phyloP scores from a whole-genome alignment of 1,140 invertebrate genomes.

The Galleria mellonella region DNA sequence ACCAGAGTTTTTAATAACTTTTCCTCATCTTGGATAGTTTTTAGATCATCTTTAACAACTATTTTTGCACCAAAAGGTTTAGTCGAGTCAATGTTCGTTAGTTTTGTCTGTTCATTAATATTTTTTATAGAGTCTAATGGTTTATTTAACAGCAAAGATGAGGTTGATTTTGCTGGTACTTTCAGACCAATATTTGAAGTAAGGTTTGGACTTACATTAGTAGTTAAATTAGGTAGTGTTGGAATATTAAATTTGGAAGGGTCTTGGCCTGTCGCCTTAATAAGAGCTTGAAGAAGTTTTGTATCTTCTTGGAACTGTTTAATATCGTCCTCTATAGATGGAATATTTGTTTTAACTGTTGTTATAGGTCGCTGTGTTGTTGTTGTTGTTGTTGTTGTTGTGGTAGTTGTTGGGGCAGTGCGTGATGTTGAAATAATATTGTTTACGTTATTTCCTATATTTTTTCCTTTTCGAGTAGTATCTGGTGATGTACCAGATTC shows the following conservation, averaged over 20 bases:
- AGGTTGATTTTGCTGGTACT: slow-evolving; percentile 44
- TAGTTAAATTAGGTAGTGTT: slow-evolving; percentile 36
- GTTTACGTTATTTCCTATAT: slow-evolving; percentile 20
- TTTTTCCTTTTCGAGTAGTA: slow-evolving; percentile 27
- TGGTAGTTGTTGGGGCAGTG: slow-evolving; percentile 17
- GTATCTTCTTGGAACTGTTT: slow-evolving; percentile 70
- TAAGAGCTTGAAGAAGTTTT: slow-evolving; percentile 62
- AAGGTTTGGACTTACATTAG: slow-evolving; percentile 37
- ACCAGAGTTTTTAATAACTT: slow-evolving; percentile 67
- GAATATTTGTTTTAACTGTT: slow-evolving; percentile 20
- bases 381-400: slow-evolving; percentile 23
- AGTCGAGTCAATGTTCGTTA: slow-evolving; percentile 17
- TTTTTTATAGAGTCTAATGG: slow-evolving; percentile 41
- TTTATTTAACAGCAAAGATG: slow-evolving; percentile 52
- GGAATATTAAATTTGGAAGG: slow-evolving; percentile 66
- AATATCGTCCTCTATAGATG: slow-evolving; percentile 68
- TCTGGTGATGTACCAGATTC: slow-evolving; percentile 31
- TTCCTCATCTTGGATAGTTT: slow-evolving; percentile 59
- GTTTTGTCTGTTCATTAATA: slow-evolving; percentile 8
- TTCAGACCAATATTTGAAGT: slow-evolving; percentile 42
- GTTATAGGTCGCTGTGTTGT: slow-evolving; percentile 29
- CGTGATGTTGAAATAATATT: slow-evolving; percentile 24
- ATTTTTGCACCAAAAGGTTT: slow-evolving; percentile 52
- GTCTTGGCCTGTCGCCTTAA: slow-evolving; percentile 69
- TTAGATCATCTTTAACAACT: slow-evolving; percentile 58